Base-by-base conservation (phyloP, 1,140 invertebrate genomes). In the Leptinotarsa texana region DNA sequence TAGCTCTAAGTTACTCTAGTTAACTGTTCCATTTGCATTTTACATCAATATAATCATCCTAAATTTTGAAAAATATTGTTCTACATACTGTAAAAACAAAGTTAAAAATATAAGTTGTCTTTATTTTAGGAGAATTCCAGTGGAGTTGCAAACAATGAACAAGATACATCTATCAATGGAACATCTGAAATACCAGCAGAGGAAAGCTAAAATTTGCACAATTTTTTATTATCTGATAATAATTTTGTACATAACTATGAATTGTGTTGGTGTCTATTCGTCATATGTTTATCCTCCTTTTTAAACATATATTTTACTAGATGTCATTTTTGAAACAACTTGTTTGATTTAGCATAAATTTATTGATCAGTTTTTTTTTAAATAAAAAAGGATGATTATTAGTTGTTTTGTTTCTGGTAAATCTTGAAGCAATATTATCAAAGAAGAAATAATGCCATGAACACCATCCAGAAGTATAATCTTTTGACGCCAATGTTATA, bases 71-170 rank as follows among this genome's bases (percentile, higher is more conserved):
- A 42, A 42, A 42, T 42, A 42, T 42, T 42, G 1, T 11, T 42
- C 8, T 42, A 42, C 33, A 11, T 42, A 42, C 33, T 42, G 33
- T 42, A 42, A 11, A 42, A 42, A 42, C 33, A 42, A 42, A 42
- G 33, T 42, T 8, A 8, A 42, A 42, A 42, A 42, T 42, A 65
- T 24, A 33, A 17, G 21, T 65, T 65, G 21, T 21, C 21, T 65
- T 65, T 65, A 15, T 65, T 21, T 65, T 47, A 75, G 74, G 74
- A 75, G 57, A 75, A 73, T 75, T 67, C 63, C 33, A 73, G 63
- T 63, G 62, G 63, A 4, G 62, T 71, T 21, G 69, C 74, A 15
- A 72, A 71, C 33, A 22, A 47, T 13, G 68, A 69, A 72, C 51
- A 72, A 22, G 69, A 72, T 17, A 42, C 24, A 21, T 18, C 49